Evolutionary conservation across 2,797 vertebrate genomes (phyloP).

Genomic region (Cichlasoma orientale): DNA sequence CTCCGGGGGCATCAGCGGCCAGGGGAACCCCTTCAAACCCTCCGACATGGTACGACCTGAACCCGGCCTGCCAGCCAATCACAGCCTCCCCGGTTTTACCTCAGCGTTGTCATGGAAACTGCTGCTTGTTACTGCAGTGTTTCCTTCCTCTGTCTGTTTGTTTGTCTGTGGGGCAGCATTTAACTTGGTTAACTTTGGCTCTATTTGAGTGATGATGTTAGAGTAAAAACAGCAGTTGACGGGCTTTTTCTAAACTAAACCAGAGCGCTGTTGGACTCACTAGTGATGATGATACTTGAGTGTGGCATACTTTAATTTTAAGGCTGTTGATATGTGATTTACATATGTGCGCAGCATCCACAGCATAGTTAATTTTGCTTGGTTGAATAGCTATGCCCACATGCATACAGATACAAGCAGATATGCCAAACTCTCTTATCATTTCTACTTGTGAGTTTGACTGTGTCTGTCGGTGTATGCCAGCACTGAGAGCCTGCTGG

Average conservation of each 20-base stretch:
- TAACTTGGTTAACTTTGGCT: conserved; percentile 68
- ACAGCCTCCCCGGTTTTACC: conserved; percentile 58
- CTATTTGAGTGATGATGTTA: conserved; percentile 7
- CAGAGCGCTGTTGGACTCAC: neutral
- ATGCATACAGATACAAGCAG: neutral
- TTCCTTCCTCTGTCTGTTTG: conserved; percentile 48
- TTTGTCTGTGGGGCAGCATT: conserved; percentile 50
- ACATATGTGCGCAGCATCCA: neutral
- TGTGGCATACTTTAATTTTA: neutral
- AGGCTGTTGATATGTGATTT: neutral
- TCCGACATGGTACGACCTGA: conserved; percentile 94
- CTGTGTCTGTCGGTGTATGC: conserved; percentile 32
- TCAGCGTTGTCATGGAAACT: conserved; percentile 82
- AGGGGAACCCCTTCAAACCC: conserved; percentile 99
- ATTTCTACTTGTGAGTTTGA: conserved; percentile 24
- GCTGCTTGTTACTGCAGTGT: conserved; percentile 65
- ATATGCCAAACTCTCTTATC: conserved; percentile 25
- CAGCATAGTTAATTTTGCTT: neutral
- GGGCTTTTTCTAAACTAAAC: neutral
- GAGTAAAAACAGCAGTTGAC: neutral
- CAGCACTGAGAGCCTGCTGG: conserved; percentile 39
- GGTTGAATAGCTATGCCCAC: neutral
- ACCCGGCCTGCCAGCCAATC: conserved; percentile 66
- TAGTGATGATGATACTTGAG: neutral
- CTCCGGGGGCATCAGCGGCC: conserved; percentile 98